A percentile compares a stretch with the other conserved stretches of the same genome.
Evolutionary conservation across 2,113 vertebrate species (phyloP).

Genomic region (Fulica atra): DNA sequence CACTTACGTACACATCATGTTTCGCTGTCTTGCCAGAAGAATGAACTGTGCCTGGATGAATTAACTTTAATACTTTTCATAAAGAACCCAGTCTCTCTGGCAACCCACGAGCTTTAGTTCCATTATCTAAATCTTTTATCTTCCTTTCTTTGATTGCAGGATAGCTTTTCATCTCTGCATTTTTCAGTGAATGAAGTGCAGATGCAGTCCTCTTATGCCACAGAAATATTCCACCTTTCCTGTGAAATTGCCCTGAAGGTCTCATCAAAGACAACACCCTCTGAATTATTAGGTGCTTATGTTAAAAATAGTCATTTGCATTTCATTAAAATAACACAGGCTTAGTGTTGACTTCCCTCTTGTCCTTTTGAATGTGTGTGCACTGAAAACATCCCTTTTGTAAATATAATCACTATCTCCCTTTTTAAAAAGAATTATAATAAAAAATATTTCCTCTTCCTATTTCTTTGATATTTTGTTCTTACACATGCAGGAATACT

Average conservation of each 20-base stretch:
- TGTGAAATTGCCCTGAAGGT: constrained; percentile 25
- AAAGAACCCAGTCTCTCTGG: neutral
- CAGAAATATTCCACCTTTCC: constrained; percentile 25
- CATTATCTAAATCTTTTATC: constrained; percentile 57
- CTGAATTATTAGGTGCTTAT: constrained; percentile 29
- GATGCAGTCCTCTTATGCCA: neutral
- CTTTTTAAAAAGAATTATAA: neutral
- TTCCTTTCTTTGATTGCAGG: constrained; percentile 42
- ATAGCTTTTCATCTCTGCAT: constrained; percentile 34
- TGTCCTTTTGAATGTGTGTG: neutral
- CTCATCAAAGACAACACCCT: constrained; percentile 27
- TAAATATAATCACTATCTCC: neutral
- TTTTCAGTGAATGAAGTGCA: constrained; percentile 41
- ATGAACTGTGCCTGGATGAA: neutral
- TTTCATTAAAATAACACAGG: constrained; percentile 22
- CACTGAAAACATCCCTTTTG: constrained; percentile 1
- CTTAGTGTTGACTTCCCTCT: neutral
- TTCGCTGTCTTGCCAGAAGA: neutral
- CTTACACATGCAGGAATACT: neutral
- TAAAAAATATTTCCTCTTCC: neutral
- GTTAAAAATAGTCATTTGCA: constrained; percentile 33
- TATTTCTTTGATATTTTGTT: neutral
- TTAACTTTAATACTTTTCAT: constrained; percentile 25
- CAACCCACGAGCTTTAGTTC: constrained; percentile 15
- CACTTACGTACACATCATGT: neutral